phyloP scores from a whole-genome alignment of 2,113 vertebrate genomes.

The Diadophis punctatus region DNA sequence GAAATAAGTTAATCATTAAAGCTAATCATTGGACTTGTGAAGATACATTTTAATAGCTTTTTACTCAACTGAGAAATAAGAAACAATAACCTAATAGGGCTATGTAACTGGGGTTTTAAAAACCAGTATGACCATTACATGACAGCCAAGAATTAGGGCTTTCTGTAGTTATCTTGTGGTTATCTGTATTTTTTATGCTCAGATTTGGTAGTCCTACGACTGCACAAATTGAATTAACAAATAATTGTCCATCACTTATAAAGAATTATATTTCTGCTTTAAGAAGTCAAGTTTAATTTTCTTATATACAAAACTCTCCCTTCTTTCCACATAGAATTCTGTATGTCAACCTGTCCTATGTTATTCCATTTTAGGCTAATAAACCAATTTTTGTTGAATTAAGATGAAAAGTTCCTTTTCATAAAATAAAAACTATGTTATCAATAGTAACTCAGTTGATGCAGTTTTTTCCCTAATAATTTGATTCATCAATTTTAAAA shows the following conservation, averaged over 20 bases:
- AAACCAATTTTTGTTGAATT: not conserved
- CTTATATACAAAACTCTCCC: not conserved
- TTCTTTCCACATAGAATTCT: not conserved
- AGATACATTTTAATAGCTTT: not conserved
- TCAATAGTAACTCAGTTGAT: not conserved
- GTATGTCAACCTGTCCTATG: not conserved
- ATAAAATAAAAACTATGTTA: not conserved
- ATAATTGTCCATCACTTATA: not conserved
- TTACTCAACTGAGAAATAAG: not conserved
- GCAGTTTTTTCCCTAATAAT: not conserved
- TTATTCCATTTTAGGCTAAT: not conserved
- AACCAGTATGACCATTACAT: not conserved
- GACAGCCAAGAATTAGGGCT: not conserved
- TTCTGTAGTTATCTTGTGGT: not conserved
- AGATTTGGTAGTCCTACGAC: not conserved
- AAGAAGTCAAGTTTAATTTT: not conserved
- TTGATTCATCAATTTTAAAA: not conserved
- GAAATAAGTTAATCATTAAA: not conserved
- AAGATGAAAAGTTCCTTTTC: not conserved
- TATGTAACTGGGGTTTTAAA: not conserved
- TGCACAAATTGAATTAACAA: not conserved
- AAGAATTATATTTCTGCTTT: not conserved
- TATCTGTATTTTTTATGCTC: not conserved
- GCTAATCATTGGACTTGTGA: not conserved
- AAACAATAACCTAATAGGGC: not conserved